These are phyloP conservation scores for Cheumatopsyche charites DNA, from an alignment of 1,140 invertebrate genomes.

Conservation along the genomic window DNA sequence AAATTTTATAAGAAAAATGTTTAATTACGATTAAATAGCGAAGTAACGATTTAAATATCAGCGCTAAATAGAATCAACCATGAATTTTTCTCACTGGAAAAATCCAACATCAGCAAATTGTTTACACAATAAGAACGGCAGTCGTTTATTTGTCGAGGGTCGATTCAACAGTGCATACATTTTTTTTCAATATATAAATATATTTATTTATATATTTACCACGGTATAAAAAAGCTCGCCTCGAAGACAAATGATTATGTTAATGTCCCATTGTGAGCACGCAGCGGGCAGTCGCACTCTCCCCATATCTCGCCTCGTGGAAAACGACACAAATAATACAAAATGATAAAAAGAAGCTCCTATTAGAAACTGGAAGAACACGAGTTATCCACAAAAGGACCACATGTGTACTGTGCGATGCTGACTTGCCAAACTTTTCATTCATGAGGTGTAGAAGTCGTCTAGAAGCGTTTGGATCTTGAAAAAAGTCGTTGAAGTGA, in stretches of 20 bases:
- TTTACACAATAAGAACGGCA: conserved; percentile 11
- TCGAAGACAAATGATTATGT: conserved; percentile 49
- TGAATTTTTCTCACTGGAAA: no score
- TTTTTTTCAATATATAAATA: conserved; percentile 3
- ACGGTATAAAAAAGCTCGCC: conserved; percentile 18
- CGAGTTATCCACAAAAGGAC: background rate
- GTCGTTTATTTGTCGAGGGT: conserved; percentile 23
- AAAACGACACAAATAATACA: background rate
- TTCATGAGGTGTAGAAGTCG: no score
- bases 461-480: no score
- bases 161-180: background rate
- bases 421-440: conserved; percentile 18
- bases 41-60: no score
- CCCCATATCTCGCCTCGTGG: conserved; percentile 9
- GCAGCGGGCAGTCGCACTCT: conserved; percentile 35
- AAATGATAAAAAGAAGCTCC: conserved; percentile 28
- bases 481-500: no score
- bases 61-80: no score
- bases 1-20: no score
- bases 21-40: no score
- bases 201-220: conserved; percentile 9
- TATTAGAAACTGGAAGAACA: conserved; percentile 22
- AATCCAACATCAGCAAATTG: no score
- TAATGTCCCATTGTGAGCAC: conserved; percentile 45
- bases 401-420: background rate